Base-by-base conservation (phyloP, 2,797 vertebrate genomes). In the Malacoraja senta region DNA sequence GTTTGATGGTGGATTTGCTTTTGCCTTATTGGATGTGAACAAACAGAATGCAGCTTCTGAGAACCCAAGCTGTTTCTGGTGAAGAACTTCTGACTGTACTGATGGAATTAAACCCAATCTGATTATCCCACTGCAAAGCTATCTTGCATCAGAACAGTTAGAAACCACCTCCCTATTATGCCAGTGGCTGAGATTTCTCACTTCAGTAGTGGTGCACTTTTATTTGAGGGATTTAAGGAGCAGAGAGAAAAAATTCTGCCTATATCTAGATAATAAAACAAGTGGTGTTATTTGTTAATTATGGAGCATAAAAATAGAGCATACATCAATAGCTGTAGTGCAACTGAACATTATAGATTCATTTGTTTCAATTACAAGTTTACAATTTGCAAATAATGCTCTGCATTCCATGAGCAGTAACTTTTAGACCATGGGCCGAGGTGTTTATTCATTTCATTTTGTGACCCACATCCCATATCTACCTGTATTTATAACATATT, bases 1-100 rank as follows among this genome's bases (percentile, higher is more conserved):
- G 94, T 95, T 95, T 94, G 94, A 95, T 94, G 93, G 93, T 94
- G 93, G 93, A 94, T 94, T 95, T 94, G 94, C 93, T 94, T 93
- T 94, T 72, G 93, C 93, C 94, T 94, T 94, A 93, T 93, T 78
- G 94, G 94, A 94, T 93, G 72, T 93, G 88, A 95, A 94, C 94
- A 94, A 94, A 95, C 94, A 95, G 38, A 0, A 71, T 80, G 93
- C 94, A 95, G 95, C 72, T 24, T 92, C 21, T 58, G 90, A 92
- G 90, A 76, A 92, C 38, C 90, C 90, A 94, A 94, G 94, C 92
- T 94, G 94, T 94, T 95, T 95, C 94, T 95, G 94, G 92, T 94
- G 94, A 94, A 95, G 94, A 93, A 76, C 12, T 72, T 91, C 71
- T 44, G 38, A 92, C 90, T 92, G 90, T 76, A 92, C 94, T 95